These are phyloP conservation scores for Apodemia mormo DNA, from an alignment of 2,888 invertebrate genomes.

Conservation along the genomic window DNA sequence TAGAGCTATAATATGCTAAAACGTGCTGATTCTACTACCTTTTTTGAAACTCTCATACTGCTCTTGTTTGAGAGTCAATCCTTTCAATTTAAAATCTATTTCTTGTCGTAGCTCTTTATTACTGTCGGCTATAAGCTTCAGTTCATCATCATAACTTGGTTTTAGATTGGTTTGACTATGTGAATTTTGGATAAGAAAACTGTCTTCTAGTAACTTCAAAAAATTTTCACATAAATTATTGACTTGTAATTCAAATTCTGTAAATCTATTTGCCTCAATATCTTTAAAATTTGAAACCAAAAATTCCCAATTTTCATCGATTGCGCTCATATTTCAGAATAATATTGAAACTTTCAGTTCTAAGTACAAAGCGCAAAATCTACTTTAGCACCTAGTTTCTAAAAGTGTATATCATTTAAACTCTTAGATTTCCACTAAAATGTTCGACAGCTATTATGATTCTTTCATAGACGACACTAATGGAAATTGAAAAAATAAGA, in stretches of 20 bases:
- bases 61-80: constrained; percentile 50
- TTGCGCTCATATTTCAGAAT: constrained; percentile 48
- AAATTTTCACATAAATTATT: constrained; percentile 44
- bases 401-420: too few species aligned
- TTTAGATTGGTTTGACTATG: constrained; percentile 40
- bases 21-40: constrained; percentile 44
- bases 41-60: constrained; percentile 62
- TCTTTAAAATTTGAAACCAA: constrained; percentile 39
- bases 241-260: constrained; percentile 47
- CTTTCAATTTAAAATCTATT: constrained; percentile 56
- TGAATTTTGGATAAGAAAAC: constrained; percentile 46
- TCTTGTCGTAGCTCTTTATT: constrained; percentile 58
- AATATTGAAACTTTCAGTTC: neutral
- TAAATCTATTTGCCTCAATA: constrained; percentile 43
- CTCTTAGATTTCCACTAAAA: too few species aligned
- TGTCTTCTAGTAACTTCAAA: constrained; percentile 47
- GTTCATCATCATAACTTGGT: constrained; percentile 54
- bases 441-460: too few species aligned
- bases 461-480: too few species aligned
- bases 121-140: constrained; percentile 51
- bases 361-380: too few species aligned
- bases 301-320: constrained; percentile 55
- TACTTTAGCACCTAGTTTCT: too few species aligned
- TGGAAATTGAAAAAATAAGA: too few species aligned
- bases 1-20: neutral